Percentiles rank a stretch among this genome's conserved stretches.
phyloP scores from a whole-genome alignment of 1,140 invertebrate genomes.

The Nephila pilipes region DNA sequence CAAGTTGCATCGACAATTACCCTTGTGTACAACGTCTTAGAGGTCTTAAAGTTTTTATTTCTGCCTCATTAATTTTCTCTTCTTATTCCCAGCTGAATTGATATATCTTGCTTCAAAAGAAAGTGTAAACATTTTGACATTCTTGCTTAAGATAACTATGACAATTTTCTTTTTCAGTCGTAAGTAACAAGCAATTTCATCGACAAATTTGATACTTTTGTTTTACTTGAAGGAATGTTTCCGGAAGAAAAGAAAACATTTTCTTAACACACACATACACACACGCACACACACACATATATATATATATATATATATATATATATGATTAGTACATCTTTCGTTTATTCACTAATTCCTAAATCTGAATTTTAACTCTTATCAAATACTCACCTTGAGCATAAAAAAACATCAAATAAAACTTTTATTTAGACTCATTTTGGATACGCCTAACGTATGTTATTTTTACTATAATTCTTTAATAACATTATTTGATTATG shows the following conservation, averaged over 20 bases:
- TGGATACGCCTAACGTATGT: too few relatives aligned
- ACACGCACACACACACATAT: too few relatives aligned
- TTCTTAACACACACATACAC: not conserved
- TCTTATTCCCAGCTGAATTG: constrained; percentile 1
- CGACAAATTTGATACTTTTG: not conserved
- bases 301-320: too few relatives aligned
- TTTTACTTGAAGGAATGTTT: not conserved
- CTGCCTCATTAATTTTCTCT: constrained; percentile 31
- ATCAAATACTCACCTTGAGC: too few relatives aligned
- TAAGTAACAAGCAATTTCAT: not conserved
- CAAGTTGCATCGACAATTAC: constrained; percentile 34
- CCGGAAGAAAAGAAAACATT: not conserved
- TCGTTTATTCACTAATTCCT: too few relatives aligned
- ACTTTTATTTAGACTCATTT: too few relatives aligned
- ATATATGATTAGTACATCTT: not conserved
- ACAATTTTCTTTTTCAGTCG: not conserved
- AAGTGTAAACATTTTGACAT: constrained; percentile 2
- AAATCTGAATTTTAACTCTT: too few relatives aligned
- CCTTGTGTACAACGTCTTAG: not conserved
- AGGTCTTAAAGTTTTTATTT: constrained; percentile 22
- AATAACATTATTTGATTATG: too few relatives aligned
- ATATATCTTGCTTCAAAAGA: not conserved
- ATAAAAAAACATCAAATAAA: too few relatives aligned
- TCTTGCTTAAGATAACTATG: not conserved
- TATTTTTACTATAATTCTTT: too few relatives aligned